Conservation (phyloP, 2,888 invertebrate species). For the Brachypterus glaber region DNA sequence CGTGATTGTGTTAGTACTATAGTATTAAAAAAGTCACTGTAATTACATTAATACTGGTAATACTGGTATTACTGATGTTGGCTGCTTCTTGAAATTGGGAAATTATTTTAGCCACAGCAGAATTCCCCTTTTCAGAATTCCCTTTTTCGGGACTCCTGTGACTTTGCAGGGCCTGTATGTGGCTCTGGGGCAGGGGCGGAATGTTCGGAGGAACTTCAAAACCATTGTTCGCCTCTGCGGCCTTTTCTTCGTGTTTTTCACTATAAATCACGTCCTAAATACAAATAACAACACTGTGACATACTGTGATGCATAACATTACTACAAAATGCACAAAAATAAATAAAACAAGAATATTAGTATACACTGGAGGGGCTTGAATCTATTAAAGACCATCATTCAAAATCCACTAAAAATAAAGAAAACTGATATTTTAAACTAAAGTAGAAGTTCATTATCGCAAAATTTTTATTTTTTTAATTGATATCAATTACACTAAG, state of each 20-base stretch:
- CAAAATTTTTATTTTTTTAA: too few species aligned
- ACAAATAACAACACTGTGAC: too few species aligned
- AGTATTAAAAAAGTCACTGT: too few species aligned
- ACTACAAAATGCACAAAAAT: conserved; percentile 7
- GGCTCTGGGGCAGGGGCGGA: conserved; percentile 39
- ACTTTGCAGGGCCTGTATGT: conserved; percentile 33
- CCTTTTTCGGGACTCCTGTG: conserved; percentile 33
- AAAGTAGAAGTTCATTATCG: too few species aligned
- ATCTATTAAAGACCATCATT: too few species aligned
- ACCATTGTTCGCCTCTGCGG: conserved; percentile 17
- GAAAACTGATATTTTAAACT: too few species aligned
- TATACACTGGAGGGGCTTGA: too few species aligned
- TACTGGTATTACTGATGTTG: too few species aligned
- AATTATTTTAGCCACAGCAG: conserved; percentile 39
- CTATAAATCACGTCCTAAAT: conserved; percentile 34
- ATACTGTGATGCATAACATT: conserved; percentile 18
- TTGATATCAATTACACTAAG: too few species aligned
- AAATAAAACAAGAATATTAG: conserved; percentile 5
- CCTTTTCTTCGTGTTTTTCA: conserved; percentile 29
- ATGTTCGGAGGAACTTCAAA: conserved; percentile 38
- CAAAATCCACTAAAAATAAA: too few species aligned
- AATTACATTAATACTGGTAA: too few species aligned
- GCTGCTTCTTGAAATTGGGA: conserved; percentile 40
- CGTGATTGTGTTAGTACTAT: too few species aligned
- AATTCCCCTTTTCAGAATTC: conserved; percentile 17